A percentile compares a stretch with the other conserved stretches of the same genome.
Evolutionary conservation across 2,113 vertebrate species (phyloP).

Genomic region (Urocitellus parryii): DNA sequence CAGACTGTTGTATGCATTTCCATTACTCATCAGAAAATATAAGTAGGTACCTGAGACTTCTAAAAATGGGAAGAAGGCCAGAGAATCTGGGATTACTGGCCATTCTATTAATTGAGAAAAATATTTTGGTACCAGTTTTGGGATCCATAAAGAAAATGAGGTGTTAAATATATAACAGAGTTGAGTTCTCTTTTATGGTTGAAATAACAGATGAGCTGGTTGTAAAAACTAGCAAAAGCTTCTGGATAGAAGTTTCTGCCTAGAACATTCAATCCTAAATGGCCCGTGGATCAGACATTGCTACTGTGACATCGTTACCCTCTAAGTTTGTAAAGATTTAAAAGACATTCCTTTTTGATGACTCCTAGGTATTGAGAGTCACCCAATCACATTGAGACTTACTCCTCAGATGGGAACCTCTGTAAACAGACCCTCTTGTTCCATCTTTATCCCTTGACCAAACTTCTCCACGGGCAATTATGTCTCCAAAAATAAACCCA

Average conservation of each 20-base stretch:
- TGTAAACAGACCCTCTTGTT: conserved; percentile 17
- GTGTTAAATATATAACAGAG: conserved; percentile 2
- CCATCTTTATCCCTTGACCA: conserved; percentile 49
- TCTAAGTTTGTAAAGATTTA: conserved; percentile 7
- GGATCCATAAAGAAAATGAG: conserved; percentile 2
- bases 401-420: not conserved
- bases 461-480: conserved; percentile 33
- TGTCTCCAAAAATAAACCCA: conserved; percentile 10
- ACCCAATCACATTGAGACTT: not conserved
- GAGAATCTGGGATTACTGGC: not conserved
- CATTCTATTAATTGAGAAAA: conserved; percentile 12
- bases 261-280: not conserved
- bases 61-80: conserved; percentile 36
- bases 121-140: not conserved
- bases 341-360: not conserved
- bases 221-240: conserved; percentile 41
- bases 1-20: not conserved
- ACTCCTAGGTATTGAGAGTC: not conserved
- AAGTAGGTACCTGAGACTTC: not conserved
- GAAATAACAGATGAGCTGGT: conserved; percentile 11
- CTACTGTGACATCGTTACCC: not conserved
- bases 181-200: conserved; percentile 46
- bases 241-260: conserved; percentile 1
- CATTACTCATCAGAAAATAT: conserved; percentile 19
- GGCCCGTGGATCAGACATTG: not conserved